Base-by-base conservation (phyloP, 2,797 vertebrate genomes). In the Oreochromis mossambicus region DNA sequence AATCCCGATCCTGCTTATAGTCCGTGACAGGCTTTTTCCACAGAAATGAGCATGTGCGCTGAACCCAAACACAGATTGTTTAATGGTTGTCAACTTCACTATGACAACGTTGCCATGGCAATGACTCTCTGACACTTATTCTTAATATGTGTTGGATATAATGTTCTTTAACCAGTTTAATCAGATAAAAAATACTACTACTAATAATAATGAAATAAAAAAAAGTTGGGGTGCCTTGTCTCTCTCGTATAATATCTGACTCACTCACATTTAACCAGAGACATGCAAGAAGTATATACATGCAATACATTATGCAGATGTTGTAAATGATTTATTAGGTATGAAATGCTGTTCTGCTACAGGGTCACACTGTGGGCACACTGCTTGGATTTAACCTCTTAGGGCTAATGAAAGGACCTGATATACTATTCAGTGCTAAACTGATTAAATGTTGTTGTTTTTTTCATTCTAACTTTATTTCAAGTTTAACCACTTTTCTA, bases 41-140 rank as follows among this genome's bases (percentile, higher is more conserved):
- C 6, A 26, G 68, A 83, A 58, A 70, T 84, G 79, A 38, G 61
- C 85, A 85, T 84, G 87, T 83, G 86, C 79, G 81, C 38, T 86
- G 80, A 89, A 86, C 77, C 84, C 46, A 93, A 91, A 91, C 92
- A 90, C 78, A 81, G 86, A 93, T 88, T 95, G 92, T 94, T 94
- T 88, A 87, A 54, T 83, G 76, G 79, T 81, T 79, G 78, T 90
- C 91, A 91, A 76, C 79, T 89, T 94, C 90, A 87, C 95, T 93
- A 94, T 94, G 95, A 92, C 94, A 87, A 94, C 87, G 75, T 92
- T 94, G 78, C 91, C 94, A 95, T 94, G 86, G 95, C 86, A 85
- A 94, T 58, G 36, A 24, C 77, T 88, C 73, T 86, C 73, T 88
- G 79, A 88, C 85, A 78, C 77, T 21, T 63, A 41, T 36, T 38